Evolutionary conservation across 2,797 vertebrate species (phyloP).

Genomic region (Falco biarmicus): DNA sequence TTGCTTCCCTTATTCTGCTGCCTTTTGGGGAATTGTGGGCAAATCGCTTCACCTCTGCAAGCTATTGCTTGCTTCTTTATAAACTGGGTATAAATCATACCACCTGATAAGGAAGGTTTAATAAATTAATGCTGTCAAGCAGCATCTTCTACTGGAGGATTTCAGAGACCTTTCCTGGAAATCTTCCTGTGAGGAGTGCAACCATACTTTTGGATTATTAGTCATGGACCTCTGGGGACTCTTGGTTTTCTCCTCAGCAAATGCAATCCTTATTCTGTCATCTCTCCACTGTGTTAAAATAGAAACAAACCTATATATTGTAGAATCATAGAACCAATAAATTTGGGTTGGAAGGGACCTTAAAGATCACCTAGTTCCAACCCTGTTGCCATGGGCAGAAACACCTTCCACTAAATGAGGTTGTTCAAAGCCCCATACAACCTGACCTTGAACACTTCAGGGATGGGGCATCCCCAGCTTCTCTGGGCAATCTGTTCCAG

Average conservation of each 20-base stretch:
- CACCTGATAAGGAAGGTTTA: not conserved
- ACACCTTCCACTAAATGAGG: no score
- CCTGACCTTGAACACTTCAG: no score
- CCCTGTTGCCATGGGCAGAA: no score
- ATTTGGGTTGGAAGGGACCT: no score
- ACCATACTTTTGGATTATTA: not conserved
- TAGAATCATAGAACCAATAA: not conserved
- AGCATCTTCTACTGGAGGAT: not conserved
- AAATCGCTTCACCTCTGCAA: not conserved
- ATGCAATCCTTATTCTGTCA: not conserved
- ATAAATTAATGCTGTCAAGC: not conserved
- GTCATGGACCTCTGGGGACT: not conserved
- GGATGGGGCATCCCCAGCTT: no score
- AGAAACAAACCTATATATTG: not conserved
- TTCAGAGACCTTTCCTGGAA: not conserved
- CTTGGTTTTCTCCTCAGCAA: not conserved
- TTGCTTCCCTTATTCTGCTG: not conserved
- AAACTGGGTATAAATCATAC: not conserved
- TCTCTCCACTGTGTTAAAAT: not conserved
- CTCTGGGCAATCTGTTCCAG: no score
- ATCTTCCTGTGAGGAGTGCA: not conserved
- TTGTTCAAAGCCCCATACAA: no score
- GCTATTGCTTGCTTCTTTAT: not conserved
- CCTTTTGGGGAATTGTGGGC: not conserved
- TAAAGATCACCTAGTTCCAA: no score